These are phyloP conservation scores for Lasioglossum leucozonium DNA, from an alignment of 2,888 invertebrate species.

Conservation along the genomic window DNA sequence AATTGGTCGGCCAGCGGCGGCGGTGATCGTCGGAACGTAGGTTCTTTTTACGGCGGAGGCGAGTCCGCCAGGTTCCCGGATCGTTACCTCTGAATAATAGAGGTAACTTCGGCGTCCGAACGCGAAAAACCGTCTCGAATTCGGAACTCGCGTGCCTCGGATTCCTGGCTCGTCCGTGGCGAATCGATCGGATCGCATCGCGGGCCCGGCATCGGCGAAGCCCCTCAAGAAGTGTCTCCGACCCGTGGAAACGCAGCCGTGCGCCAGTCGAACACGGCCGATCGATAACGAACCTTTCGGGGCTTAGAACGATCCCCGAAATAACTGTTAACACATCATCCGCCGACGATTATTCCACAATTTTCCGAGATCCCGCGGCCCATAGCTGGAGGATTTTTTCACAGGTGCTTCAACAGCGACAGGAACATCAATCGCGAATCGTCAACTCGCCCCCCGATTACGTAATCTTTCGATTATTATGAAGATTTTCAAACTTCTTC, in stretches of 20 bases:
- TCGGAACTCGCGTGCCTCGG: constrained; percentile 1
- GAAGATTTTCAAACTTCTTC: no score
- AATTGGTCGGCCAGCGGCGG: neutral
- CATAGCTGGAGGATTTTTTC: no score
- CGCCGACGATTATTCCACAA: neutral
- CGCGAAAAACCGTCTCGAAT: neutral
- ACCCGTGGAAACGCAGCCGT: neutral
- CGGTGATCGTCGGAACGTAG: neutral
- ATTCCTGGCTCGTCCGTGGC: neutral
- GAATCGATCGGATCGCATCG: constrained; percentile 12
- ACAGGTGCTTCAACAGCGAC: no score
- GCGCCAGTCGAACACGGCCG: neutral
- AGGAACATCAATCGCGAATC: no score
- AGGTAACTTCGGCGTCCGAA: neutral
- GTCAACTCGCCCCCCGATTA: no score
- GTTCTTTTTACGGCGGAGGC: neutral
- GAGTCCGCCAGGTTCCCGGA: neutral
- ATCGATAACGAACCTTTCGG: constrained; percentile 10
- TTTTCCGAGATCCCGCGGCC: neutral
- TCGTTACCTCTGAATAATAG: constrained; percentile 10
- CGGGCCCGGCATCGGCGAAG: neutral
- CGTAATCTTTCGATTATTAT: no score
- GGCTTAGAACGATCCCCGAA: neutral
- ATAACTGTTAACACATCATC: neutral
- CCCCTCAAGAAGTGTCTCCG: neutral